Evolutionary conservation across 37 sponge, comb jelly and placozoan species (phyloP).

Genomic region (Aphrocallistes beatrix): DNA sequence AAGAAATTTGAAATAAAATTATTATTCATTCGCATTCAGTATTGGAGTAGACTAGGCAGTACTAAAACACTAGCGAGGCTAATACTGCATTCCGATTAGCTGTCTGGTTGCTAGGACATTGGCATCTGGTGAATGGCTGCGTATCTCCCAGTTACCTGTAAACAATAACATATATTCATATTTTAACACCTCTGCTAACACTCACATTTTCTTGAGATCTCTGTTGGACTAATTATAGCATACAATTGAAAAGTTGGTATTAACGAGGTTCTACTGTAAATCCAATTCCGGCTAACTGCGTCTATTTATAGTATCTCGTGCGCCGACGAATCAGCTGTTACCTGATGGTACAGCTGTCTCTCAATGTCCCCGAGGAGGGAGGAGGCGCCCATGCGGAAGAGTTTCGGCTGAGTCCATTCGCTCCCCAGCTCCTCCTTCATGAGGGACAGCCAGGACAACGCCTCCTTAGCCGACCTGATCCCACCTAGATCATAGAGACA

Average conservation of each 20-base stretch:
- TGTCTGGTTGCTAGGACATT: constrained; percentile 48
- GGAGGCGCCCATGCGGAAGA: constrained; percentile 96
- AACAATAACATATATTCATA: background rate
- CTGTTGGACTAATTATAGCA: too few relatives aligned
- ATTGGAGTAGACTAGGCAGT: too few relatives aligned
- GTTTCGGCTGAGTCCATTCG: constrained; percentile 89
- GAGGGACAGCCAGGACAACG: constrained; percentile 85
- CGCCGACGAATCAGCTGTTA: background rate
- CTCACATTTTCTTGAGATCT: too few relatives aligned
- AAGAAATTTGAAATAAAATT: too few relatives aligned
- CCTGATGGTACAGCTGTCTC: constrained; percentile 92
- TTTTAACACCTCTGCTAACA: too few relatives aligned
- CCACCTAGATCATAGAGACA: too few relatives aligned
- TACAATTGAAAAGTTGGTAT: too few relatives aligned
- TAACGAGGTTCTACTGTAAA: too few relatives aligned
- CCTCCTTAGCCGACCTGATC: constrained; percentile 87
- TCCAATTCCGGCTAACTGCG: too few relatives aligned
- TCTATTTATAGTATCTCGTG: background rate
- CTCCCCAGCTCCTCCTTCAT: constrained; percentile 99
- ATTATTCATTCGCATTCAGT: too few relatives aligned
- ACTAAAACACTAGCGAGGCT: too few relatives aligned
- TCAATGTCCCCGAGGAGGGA: constrained; percentile 93
- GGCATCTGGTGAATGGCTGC: constrained; percentile 88
- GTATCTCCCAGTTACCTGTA: constrained; percentile 64
- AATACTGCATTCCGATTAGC: background rate